Evolutionary conservation across 2,888 invertebrate species (phyloP), one percentile per base, ranked within the genome.

Genomic region (Scaptodrosophila latifasciaeformis): DNA sequence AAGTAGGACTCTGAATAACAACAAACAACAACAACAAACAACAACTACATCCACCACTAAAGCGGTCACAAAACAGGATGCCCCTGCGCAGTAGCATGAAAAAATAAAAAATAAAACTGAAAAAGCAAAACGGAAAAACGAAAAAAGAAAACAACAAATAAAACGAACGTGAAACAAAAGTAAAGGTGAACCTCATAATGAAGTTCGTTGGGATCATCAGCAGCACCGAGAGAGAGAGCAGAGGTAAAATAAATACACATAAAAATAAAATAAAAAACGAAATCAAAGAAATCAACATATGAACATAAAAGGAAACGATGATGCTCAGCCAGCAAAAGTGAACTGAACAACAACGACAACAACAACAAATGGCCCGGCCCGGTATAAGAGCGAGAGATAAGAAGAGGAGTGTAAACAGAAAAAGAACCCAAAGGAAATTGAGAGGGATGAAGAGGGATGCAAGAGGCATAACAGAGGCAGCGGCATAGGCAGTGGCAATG

Each of bases 201-300:
- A 67, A 37, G 67, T 60, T 65, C 34, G 7, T 9, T 35, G 35
- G 5, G 35, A 5, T 12, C 6, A 52, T 31, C 47, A 21, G 7
- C 24, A 7, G 24, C 24, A 24, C 4, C n/a, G n/a, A n/a, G n/a
- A n/a, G n/a, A n/a, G n/a, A 51, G 66, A 59, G 59, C 53, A 65
- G 46, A 15, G 34, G n/a, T 39, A 40, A 58, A 67, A 54, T 44
- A 59, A 56, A 62, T 40, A 53, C 35, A 57, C 43, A 57, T 34
- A 52, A 18, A 29, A 24, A 24, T 40, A 13, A 29, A 29, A 15
- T 18, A 54, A 72, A 74, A 71, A 67, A 67, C 72, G 67, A 71
- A 76, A 76, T 72, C 70, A 76, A 72, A 76, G 76, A 76, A 69
- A 69, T 76, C 70, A 69, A 71, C 70, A 71, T 76, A 71, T 69